Evolutionary conservation across 2,113 vertebrate genomes (phyloP), one percentile per base, ranked within the genome.

Genomic region (Sceloporus undulatus): DNA sequence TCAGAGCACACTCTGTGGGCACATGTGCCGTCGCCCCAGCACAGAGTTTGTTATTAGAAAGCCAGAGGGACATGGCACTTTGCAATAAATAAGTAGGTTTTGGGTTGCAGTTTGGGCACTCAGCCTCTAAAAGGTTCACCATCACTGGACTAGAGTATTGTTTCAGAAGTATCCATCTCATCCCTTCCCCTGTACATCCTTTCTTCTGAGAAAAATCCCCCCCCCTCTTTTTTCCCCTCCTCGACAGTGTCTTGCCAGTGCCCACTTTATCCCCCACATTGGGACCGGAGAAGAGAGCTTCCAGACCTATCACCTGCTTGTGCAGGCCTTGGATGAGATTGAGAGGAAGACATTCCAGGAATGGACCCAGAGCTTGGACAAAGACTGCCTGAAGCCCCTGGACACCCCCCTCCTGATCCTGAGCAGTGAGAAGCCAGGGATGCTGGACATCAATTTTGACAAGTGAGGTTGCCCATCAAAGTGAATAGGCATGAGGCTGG

Each of bases 381-480:
- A 94, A 25, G 95, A 97, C 54, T 95, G 92, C 87, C 73, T 97
- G 48, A 96, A 93, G 56, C 94, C 93, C 2, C 96, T 99, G 87
- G 97, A 98, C 68, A 96, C 93, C n/a, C 97, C 98, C 0, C 94
- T 99, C 79, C 90, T 98, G 84, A 70, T 94, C 29, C 95, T 96
- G 91, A 95, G 94, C 92, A 93, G 93, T 4, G 96, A 97, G 90
- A 96, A 95, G 71, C 3, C 82, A 0, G 93, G 95, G 66, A 96
- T 96, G 95, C 92, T 98, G 93, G 97, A 98, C 8, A 86, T 98
- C 91, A 98, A 98, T 94, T 98, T 98, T 83, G 97, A 98, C 96
- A 97, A 95, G 98, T 98, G 92, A 59, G 93, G 14, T 5, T 14
- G 59, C 18, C 59, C 4, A 79, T 19, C 9, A 5, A 5, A 65